Evolutionary conservation across 1,140 invertebrate genomes (phyloP).

Genomic region (Cheumatopsyche charites): DNA sequence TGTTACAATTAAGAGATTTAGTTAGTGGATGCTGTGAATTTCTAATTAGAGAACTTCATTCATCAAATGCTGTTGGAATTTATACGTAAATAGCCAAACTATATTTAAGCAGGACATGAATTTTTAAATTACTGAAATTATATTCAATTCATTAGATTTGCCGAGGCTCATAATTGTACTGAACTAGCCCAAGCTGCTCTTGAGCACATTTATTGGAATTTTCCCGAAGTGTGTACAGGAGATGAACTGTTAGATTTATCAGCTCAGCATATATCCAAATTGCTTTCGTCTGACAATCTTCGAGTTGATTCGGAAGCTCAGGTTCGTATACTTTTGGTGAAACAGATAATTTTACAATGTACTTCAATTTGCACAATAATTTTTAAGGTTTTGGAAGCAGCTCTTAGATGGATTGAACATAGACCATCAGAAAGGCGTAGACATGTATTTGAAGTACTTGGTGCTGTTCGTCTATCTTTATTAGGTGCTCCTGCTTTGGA

Average conservation of each 20-base stretch:
- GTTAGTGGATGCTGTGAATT: conserved; percentile 88
- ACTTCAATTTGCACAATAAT: conserved; percentile 16
- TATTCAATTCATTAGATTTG: conserved; percentile 72
- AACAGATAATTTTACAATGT: background rate
- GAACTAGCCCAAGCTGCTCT: conserved; percentile 80
- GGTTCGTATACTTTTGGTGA: conserved; percentile 55
- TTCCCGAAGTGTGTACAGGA: conserved; percentile 79
- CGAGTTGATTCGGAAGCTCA: conserved; percentile 91
- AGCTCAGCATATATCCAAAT: conserved; percentile 77
- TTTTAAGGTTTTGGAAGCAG: conserved; percentile 82
- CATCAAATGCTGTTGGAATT: conserved; percentile 89
- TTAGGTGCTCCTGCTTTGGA: conserved; percentile 84
- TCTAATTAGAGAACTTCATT: conserved; percentile 86
- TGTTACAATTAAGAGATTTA: conserved; percentile 87
- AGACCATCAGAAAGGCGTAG: conserved; percentile 79
- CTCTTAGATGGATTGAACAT: conserved; percentile 88
- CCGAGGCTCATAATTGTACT: conserved; percentile 87
- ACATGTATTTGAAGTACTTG: conserved; percentile 87
- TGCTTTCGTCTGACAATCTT: conserved; percentile 86
- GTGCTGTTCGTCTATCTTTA: conserved; percentile 82
- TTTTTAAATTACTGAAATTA: background rate
- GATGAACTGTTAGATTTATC: conserved; percentile 91
- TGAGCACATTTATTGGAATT: conserved; percentile 86
- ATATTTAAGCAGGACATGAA: background rate
- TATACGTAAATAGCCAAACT: conserved; percentile 65